A percentile compares a stretch with the other conserved stretches of the same genome.
Conservation (phyloP, 2,888 invertebrate species). For the Diplolepis rosae region DNA sequence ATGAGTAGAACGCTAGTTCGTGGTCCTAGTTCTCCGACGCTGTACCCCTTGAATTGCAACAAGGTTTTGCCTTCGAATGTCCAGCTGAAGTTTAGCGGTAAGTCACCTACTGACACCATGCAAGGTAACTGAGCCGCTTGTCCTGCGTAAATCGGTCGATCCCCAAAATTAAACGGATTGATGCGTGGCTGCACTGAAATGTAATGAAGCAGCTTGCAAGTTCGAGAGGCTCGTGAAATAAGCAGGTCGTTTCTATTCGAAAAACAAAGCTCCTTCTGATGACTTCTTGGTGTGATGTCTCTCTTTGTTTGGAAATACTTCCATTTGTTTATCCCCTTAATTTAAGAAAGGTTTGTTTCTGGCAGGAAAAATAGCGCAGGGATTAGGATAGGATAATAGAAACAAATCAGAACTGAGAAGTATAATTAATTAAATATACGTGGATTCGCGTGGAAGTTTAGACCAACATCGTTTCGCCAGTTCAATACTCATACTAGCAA, state of each 20-base stretch:
- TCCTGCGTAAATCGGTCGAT: constrained; percentile 84
- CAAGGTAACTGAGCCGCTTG: constrained; percentile 86
- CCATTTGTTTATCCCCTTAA: neutral
- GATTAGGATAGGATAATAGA: neutral
- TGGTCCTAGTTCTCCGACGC: constrained; percentile 67
- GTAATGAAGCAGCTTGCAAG: constrained; percentile 32
- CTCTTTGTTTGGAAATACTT: neutral
- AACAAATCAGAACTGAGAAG: neutral
- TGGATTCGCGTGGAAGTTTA: neutral
- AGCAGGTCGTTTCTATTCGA: neutral
- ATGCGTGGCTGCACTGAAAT: constrained; percentile 87
- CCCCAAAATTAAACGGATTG: constrained; percentile 87
- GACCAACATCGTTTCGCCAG: neutral
- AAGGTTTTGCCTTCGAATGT: constrained; percentile 74
- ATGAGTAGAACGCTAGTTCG: constrained; percentile 73
- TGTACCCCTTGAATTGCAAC: constrained; percentile 67
- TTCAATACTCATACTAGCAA: neutral
- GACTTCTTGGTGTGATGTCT: neutral
- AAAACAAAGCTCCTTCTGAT: neutral
- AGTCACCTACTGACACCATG: constrained; percentile 79
- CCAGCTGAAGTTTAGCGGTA: constrained; percentile 77
- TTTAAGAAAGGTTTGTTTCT: neutral
- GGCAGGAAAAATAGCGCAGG: neutral
- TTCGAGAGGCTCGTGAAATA: neutral
- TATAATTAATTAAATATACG: neutral